phyloP scores from a whole-genome alignment of 2,888 invertebrate species.

The Drosophila anomalata region DNA sequence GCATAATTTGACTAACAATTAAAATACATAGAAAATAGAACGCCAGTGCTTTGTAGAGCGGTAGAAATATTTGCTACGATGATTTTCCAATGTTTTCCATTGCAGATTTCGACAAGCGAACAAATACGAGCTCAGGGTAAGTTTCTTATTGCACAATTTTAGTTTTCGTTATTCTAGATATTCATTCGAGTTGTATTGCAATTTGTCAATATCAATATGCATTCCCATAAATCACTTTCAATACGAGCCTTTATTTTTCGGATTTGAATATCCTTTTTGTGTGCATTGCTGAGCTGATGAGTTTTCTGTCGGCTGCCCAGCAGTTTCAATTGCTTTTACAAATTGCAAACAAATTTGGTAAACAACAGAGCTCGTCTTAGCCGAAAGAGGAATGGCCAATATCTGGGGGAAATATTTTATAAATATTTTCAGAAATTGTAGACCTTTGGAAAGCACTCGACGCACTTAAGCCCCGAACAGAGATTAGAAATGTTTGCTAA shows the following conservation, averaged over 20 bases:
- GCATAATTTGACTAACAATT: conserved; percentile 75
- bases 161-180: conserved; percentile 18
- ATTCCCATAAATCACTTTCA: conserved; percentile 63
- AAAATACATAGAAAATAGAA: conserved; percentile 33
- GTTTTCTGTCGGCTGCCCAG: conserved; percentile 31
- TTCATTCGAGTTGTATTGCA: conserved; percentile 37
- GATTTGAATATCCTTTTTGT: conserved; percentile 14
- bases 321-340: conserved; percentile 68
- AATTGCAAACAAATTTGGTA: conserved; percentile 61
- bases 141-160: conserved; percentile 18
- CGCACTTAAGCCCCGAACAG: conserved; percentile 15
- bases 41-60: conserved; percentile 36
- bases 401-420: background rate
- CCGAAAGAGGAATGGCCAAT: background rate
- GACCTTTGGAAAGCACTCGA: conserved; percentile 1
- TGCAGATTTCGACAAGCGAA: conserved; percentile 17
- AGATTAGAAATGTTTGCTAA: conserved; percentile 45
- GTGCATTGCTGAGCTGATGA: conserved; percentile 25
- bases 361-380: conserved; percentile 32
- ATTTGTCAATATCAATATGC: conserved; percentile 57
- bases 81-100: conserved; percentile 20
- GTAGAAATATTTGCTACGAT: conserved; percentile 11
- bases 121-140: conserved; percentile 13
- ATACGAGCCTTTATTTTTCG: conserved; percentile 50
- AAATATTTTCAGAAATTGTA: background rate